phyloP scores from a whole-genome alignment of 2,113 vertebrate species.

The Corythoichthys haematopterus region DNA sequence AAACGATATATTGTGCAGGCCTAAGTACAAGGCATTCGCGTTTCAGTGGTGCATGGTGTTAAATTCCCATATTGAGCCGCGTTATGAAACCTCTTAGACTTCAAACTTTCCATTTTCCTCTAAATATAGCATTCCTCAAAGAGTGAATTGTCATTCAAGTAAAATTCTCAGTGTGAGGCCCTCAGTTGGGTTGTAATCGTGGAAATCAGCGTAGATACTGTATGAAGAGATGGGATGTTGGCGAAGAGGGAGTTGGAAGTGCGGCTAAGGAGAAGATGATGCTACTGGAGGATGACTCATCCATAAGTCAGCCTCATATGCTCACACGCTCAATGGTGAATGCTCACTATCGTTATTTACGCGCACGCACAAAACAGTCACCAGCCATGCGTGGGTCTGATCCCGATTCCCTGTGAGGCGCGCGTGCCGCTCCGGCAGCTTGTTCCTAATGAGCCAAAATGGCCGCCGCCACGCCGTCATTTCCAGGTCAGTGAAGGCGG shows the following conservation, averaged over 20 bases:
- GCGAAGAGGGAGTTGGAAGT: background rate
- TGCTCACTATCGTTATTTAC: slow-evolving; percentile 6
- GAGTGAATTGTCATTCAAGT: background rate
- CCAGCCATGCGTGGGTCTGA: slow-evolving; percentile 50
- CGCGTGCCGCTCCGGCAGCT: slow-evolving; percentile 51
- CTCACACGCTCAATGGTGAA: slow-evolving; percentile 14
- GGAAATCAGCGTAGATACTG: background rate
- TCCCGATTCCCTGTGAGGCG: slow-evolving; percentile 51
- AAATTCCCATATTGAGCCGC: background rate
- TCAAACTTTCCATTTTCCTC: background rate
- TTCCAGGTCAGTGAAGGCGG: slow-evolving; percentile 62
- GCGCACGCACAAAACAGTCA: slow-evolving; percentile 23
- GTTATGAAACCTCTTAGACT: background rate
- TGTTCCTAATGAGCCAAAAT: slow-evolving; percentile 67
- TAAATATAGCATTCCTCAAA: background rate
- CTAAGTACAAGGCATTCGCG: too few relatives aligned
- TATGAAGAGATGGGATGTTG: background rate
- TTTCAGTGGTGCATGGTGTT: background rate
- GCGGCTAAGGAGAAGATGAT: slow-evolving; percentile 30
- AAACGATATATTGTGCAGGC: too few relatives aligned
- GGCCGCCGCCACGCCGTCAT: slow-evolving; percentile 49
- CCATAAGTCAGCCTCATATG: slow-evolving; percentile 45
- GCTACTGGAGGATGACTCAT: slow-evolving; percentile 58
- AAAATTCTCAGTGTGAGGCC: background rate
- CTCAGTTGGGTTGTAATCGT: background rate